A percentile compares a stretch with the other conserved stretches of the same genome.
Evolutionary conservation across 2,888 invertebrate species (phyloP).

Genomic region (Strigamia crassipes): DNA sequence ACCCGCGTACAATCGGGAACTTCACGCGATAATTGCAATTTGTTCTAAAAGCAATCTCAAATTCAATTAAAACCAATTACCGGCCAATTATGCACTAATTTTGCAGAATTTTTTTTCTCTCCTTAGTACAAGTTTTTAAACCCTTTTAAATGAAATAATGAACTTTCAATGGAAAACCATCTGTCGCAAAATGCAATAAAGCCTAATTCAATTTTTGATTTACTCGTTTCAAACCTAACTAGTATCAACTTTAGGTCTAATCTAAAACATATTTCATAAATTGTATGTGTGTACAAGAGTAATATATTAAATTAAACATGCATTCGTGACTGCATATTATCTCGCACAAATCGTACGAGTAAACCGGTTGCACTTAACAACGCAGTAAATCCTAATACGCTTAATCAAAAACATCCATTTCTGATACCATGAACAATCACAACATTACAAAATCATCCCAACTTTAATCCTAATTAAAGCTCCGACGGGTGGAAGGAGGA

Average conservation of each 20-base stretch:
- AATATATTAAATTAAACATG: slow-evolving; percentile 19
- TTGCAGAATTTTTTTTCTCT: too few relatives aligned
- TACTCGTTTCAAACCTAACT: slow-evolving; percentile 13
- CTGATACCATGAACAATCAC: neutral
- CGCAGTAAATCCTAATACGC: neutral
- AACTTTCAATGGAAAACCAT: neutral
- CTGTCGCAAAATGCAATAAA: neutral
- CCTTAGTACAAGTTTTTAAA: too few relatives aligned
- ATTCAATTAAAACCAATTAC: too few relatives aligned
- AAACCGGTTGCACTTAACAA: slow-evolving; percentile 31
- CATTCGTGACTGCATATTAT: slow-evolving; percentile 37
- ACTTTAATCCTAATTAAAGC: neutral
- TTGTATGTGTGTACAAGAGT: slow-evolving; percentile 35
- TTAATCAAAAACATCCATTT: slow-evolving; percentile 15
- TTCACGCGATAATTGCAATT: too few relatives aligned
- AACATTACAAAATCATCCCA: too few relatives aligned
- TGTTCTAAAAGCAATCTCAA: too few relatives aligned
- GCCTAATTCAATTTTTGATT: neutral
- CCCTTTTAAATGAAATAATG: too few relatives aligned
- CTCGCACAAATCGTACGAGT: slow-evolving; percentile 33
- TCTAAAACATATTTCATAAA: slow-evolving; percentile 29
- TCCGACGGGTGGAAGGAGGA: too few relatives aligned
- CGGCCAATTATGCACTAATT: too few relatives aligned
- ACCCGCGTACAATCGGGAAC: too few relatives aligned
- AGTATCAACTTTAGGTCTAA: slow-evolving; percentile 35